These are phyloP conservation scores for Oreochromis spilurus DNA, from an alignment of 2,113 vertebrate genomes.

Conservation along the genomic window DNA sequence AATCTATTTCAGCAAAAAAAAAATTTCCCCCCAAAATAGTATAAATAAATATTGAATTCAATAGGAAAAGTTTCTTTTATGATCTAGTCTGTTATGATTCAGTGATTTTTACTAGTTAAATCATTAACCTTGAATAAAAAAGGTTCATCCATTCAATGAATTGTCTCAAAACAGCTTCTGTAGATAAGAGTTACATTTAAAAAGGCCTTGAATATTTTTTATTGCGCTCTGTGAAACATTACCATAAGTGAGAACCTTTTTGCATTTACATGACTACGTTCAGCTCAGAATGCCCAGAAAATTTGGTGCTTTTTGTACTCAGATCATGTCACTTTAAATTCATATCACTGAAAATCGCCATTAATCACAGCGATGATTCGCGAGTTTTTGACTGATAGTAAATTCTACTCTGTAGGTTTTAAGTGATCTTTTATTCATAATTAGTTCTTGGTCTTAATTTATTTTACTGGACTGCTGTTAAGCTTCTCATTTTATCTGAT, in stretches of 20 bases:
- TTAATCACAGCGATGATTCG: accelerated
- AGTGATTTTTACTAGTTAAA: neutral
- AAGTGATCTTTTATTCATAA: neutral
- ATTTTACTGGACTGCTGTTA: neutral
- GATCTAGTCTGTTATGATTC: neutral
- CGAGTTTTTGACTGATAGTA: neutral
- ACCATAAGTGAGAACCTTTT: neutral
- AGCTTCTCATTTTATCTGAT: neutral
- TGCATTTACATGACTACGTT: neutral
- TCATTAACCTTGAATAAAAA: neutral
- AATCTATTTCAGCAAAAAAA: neutral
- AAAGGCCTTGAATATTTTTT: neutral
- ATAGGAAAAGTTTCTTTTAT: neutral
- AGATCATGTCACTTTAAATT: neutral
- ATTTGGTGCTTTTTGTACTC: neutral
- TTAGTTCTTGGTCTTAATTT: neutral
- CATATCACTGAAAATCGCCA: accelerated
- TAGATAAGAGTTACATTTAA: neutral
- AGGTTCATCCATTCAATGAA: neutral
- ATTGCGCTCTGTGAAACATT: neutral
- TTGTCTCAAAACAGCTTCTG: neutral
- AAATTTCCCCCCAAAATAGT: neutral
- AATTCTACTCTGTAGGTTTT: neutral
- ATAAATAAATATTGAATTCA: neutral
- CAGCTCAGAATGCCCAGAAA: neutral